Conservation (phyloP, 2,888 invertebrate genomes). For the Aelia acuminata region DNA sequence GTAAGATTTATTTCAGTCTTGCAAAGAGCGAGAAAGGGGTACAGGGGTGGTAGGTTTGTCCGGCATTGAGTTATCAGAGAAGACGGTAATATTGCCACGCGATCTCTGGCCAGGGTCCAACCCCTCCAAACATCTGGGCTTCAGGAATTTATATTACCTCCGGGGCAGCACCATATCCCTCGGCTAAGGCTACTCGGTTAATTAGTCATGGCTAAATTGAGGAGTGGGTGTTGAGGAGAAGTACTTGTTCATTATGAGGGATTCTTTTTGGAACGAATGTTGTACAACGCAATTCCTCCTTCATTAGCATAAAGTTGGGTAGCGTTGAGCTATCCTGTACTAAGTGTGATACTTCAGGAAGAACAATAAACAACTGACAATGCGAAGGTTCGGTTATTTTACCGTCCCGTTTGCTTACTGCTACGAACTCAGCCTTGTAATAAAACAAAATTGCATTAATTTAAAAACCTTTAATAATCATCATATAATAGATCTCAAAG, state of each 20-base stretch:
- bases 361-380: too few species aligned
- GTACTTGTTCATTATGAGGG: neutral
- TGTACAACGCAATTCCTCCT: too few species aligned
- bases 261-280: neutral
- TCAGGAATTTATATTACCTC: conserved; percentile 12
- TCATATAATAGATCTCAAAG: too few species aligned
- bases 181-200: neutral
- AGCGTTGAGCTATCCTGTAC: too few species aligned
- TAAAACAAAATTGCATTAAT: too few species aligned
- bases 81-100: neutral
- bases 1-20: neutral
- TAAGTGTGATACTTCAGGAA: too few species aligned
- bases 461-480: too few species aligned
- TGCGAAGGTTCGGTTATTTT: too few species aligned
- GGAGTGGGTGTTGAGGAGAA: neutral
- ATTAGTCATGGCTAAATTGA: neutral
- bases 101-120: neutral
- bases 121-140: neutral
- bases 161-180: neutral
- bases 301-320: too few species aligned
- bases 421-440: too few species aligned
- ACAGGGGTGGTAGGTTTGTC: too few species aligned
- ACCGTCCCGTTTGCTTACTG: too few species aligned
- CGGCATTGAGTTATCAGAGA: neutral
- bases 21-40: neutral